Conservation (phyloP, 1,140 invertebrate species). For the Cotesia typhae region DNA sequence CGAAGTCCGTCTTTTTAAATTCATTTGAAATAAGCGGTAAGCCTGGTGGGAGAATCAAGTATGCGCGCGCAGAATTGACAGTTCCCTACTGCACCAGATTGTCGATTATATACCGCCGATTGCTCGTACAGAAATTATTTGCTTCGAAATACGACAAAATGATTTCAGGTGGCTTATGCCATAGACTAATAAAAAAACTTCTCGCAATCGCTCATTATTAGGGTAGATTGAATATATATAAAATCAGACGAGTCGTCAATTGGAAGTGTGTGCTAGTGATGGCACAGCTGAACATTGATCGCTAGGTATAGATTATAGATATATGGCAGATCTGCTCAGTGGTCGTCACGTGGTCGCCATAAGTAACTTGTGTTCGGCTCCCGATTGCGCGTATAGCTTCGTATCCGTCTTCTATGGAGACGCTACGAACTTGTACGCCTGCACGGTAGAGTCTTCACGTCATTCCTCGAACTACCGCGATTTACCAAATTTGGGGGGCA, state of each 20-base stretch:
- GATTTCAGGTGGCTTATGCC: too few species aligned
- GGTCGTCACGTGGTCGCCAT: conserved; percentile 70
- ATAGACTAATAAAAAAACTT: not conserved
- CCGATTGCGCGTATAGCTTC: conserved; percentile 62
- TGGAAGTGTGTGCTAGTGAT: conserved; percentile 73
- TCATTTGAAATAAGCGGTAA: too few species aligned
- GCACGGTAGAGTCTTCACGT: conserved; percentile 68
- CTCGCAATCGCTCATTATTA: not conserved
- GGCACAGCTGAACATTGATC: conserved; percentile 75
- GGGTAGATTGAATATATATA: not conserved
- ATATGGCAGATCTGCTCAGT: conserved; percentile 73
- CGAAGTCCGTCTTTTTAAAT: too few species aligned
- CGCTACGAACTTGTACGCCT: conserved; percentile 56
- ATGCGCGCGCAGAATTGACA: too few species aligned
- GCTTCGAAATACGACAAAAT: too few species aligned
- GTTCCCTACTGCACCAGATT: too few species aligned
- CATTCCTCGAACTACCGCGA: conserved; percentile 72
- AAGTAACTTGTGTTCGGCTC: conserved; percentile 68
- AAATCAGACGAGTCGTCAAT: accelerated
- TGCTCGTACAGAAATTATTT: too few species aligned
- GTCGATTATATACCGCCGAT: too few species aligned
- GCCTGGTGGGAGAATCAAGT: too few species aligned
- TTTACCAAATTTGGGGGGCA: conserved; percentile 70
- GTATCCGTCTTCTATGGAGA: conserved; percentile 46
- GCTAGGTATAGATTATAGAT: conserved; percentile 62